These are phyloP conservation scores for Pelecanoides urinatrix DNA, from an alignment of 2,113 vertebrate species.

Conservation along the genomic window DNA sequence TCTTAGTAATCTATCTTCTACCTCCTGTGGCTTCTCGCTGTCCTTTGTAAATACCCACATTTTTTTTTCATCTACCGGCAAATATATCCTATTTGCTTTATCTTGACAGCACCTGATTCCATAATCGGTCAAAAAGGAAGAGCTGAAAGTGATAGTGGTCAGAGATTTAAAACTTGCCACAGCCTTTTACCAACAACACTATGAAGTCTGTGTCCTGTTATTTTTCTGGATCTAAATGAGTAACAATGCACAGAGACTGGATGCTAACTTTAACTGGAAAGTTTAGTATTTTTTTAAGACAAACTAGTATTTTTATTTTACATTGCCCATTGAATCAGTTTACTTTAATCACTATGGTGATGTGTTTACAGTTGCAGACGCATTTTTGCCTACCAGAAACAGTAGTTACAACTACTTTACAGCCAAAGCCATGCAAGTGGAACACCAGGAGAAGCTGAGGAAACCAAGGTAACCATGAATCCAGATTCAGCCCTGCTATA, in stretches of 20 bases:
- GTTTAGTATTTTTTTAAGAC: neutral
- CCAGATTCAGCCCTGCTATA: neutral
- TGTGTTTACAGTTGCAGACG: neutral
- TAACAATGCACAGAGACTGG: neutral
- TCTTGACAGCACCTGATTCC: neutral
- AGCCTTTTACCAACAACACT: neutral
- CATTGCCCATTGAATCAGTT: neutral
- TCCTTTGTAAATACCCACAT: neutral
- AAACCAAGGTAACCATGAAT: constrained; percentile 12
- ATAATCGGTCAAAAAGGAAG: neutral
- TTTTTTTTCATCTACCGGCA: neutral
- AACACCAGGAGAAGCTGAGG: neutral
- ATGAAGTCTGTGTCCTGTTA: neutral
- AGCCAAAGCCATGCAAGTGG: neutral
- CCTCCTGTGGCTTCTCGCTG: neutral
- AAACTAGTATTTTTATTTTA: neutral
- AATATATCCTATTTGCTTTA: neutral
- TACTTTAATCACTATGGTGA: neutral
- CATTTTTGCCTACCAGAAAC: neutral
- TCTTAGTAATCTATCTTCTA: neutral
- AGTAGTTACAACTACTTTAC: neutral
- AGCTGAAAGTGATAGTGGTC: neutral
- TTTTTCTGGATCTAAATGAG: neutral
- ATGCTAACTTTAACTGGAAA: neutral
- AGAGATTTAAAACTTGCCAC: neutral